phyloP scores from a whole-genome alignment of 2,113 vertebrate species.

The Arizona elegans region DNA sequence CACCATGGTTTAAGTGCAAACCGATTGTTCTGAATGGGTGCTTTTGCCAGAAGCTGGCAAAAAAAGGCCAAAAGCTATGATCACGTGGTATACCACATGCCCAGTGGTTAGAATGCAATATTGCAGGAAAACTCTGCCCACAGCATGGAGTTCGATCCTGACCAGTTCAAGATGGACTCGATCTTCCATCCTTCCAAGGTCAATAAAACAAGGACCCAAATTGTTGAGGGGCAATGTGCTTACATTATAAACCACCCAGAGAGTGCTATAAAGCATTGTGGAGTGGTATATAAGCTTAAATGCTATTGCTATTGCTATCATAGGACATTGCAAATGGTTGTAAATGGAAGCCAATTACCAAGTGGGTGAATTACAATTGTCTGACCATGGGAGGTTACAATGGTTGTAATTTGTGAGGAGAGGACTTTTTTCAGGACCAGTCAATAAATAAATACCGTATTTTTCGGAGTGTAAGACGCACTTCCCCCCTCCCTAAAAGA shows the following conservation, averaged over 20 bases:
- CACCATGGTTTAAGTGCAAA: background rate
- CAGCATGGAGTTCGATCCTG: background rate
- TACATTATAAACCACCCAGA: background rate
- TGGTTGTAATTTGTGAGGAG: background rate
- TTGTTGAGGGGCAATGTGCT: background rate
- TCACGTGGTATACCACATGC: background rate
- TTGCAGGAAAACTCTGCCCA: background rate
- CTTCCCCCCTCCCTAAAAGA: too few species aligned
- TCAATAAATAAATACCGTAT: background rate
- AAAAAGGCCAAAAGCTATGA: background rate
- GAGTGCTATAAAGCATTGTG: background rate
- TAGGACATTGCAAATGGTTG: background rate
- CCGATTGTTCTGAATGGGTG: background rate
- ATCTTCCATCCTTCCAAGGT: background rate
- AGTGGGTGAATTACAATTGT: background rate
- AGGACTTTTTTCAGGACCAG: background rate
- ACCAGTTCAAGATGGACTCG: background rate
- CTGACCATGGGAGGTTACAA: background rate
- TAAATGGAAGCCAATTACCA: background rate
- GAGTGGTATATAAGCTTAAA: background rate
- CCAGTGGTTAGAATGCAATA: background rate
- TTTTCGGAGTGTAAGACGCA: too few species aligned
- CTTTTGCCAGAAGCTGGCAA: background rate
- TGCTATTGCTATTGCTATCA: background rate
- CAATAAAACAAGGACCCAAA: background rate